Evolutionary conservation across 1,140 invertebrate species (phyloP).

Genomic region (Palaemon carinicauda): DNA sequence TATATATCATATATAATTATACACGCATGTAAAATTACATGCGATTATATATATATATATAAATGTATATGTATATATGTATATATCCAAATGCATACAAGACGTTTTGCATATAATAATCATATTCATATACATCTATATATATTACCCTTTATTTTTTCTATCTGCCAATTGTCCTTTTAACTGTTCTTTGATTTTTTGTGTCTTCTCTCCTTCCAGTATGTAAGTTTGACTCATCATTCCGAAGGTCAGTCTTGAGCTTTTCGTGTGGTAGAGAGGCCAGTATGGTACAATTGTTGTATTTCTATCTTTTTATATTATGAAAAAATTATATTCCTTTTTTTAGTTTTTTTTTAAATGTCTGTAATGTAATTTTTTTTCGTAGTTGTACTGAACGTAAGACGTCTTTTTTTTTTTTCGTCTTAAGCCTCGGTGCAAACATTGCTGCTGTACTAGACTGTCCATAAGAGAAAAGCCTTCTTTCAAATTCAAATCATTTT

Average conservation of each 20-base stretch:
- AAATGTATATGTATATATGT: slow-evolving; percentile 11
- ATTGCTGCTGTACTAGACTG: too few relatives aligned
- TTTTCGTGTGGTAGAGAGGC: slow-evolving; percentile 31
- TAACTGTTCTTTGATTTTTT: background rate
- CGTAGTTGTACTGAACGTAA: too few relatives aligned
- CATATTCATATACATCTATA: slow-evolving; percentile 1
- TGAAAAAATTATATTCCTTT: background rate
- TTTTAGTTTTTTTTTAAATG: background rate
- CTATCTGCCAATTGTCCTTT: background rate
- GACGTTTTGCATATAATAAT: too few relatives aligned
- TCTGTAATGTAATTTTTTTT: too few relatives aligned
- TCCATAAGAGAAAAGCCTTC: too few relatives aligned
- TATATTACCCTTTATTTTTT: background rate
- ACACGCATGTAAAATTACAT: background rate
- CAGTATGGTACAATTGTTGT: background rate
- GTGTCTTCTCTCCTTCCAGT: slow-evolving; percentile 54
- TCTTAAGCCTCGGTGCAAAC: too few relatives aligned
- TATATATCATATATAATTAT: background rate
- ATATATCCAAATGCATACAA: background rate
- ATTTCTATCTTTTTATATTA: background rate
- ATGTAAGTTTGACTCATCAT: slow-evolving; percentile 54
- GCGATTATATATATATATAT: slow-evolving; percentile 2
- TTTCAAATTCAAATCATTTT: too few relatives aligned
- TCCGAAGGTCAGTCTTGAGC: slow-evolving; percentile 49
- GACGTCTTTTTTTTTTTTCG: too few relatives aligned